Evolutionary conservation across 2,888 invertebrate genomes (phyloP).

Genomic region (Lordiphosa fenestrarum): DNA sequence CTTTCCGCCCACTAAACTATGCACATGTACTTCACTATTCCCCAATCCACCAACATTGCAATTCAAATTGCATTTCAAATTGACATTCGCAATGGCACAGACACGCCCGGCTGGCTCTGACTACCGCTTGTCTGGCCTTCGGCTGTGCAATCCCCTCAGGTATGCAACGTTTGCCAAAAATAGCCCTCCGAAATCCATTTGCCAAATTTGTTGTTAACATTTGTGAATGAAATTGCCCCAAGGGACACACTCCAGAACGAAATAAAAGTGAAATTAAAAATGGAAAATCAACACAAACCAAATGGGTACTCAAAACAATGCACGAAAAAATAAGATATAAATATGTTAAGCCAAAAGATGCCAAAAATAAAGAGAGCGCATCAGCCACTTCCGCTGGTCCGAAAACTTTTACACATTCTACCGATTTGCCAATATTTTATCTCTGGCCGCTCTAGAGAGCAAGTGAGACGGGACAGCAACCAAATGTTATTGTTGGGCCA

Average conservation of each 20-base stretch:
- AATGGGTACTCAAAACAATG: too few species aligned
- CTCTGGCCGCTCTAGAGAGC: too few species aligned
- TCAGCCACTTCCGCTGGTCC: too few species aligned
- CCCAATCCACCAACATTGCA: conserved; percentile 28
- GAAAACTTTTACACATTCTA: too few species aligned
- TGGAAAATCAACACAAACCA: too few species aligned
- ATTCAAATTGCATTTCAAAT: conserved; percentile 65
- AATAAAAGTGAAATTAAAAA: conserved; percentile 13
- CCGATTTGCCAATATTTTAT: too few species aligned
- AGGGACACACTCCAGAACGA: background rate
- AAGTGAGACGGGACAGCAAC: too few species aligned
- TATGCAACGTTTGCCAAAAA: conserved; percentile 47
- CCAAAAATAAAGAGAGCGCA: too few species aligned
- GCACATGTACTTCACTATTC: background rate
- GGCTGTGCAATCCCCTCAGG: conserved; percentile 28
- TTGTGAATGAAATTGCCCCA: conserved; percentile 5
- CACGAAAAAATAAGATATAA: too few species aligned
- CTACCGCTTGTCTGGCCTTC: conserved; percentile 21
- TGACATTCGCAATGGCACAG: conserved; percentile 38
- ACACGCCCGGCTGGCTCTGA: background rate
- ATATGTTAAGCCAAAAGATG: too few species aligned
- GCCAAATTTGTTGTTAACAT: conserved; percentile 50
- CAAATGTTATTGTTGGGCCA: background rate
- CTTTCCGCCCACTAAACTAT: background rate
- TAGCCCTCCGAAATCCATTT: conserved; percentile 53